Base-by-base conservation (phyloP, 2,797 vertebrate genomes). In the Eidolon dupreanum region DNA sequence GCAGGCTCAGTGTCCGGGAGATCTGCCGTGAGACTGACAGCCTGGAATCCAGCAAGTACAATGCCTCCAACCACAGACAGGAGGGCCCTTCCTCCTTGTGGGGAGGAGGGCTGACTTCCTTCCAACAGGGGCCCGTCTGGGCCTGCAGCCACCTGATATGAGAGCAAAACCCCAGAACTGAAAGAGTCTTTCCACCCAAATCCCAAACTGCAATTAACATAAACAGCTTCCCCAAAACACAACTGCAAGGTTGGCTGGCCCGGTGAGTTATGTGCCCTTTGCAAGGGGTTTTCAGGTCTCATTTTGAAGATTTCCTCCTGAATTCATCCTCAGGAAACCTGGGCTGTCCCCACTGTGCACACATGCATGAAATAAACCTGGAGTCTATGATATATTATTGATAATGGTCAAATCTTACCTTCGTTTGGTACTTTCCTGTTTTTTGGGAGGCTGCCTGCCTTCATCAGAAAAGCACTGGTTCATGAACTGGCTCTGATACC, bases 41-140 rank as follows among this genome's bases (percentile, higher is more conserved):
- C 78, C 91, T 95, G 97, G 97, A 97, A 97, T 96, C 96, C 85
- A 11, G 90, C 10, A 33, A 96, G 93, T 24, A 96, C 90, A 97
- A 97, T 74, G 83, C 84, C 51, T 6, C 66, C 13, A 26, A 97
- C 96, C 97, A 95, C 96, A 97, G 88, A 43, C 61, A 0, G 83
- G 88, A 97, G 83, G 74, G 95, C 95, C 93, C 91, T 96, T 95
- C 93, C 88, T 97, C 89, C 63, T 83, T 2, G 19, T 1, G 17
- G 75, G 88, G 93, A 96, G 90, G 94, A 95, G 79, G 90, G 53
- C 88, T 97, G 85, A 95, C 83, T 96, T 65, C 78, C 84, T 96
- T 98, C 97, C 96, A 96, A 66, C 94, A 68, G 43, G 90, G 96
- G 57, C 97, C 82, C 3, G 98, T 93, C 96, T 36, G 83, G 97